phyloP scores from a whole-genome alignment of 2,113 vertebrate species.

The Salvator merianae region DNA sequence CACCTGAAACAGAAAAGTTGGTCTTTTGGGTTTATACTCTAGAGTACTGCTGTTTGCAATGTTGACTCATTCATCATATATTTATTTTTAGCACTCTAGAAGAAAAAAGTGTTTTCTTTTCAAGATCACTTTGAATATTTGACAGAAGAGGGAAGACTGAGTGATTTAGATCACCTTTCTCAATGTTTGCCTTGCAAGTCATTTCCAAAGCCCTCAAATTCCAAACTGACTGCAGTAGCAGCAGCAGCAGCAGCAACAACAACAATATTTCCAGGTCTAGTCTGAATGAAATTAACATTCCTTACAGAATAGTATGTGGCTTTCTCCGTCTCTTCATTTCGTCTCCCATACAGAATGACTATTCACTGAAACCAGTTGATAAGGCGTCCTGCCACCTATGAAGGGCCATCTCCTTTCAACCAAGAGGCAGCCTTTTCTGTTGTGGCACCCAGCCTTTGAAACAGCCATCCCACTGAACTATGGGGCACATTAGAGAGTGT shows the following conservation, averaged over 20 bases:
- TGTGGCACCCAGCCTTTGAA: too few species aligned
- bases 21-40: not conserved
- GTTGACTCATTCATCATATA: not conserved
- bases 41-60: not conserved
- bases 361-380: too few species aligned
- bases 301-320: not conserved
- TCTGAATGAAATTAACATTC: not conserved
- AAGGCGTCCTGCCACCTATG: too few species aligned
- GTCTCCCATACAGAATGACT: not conserved
- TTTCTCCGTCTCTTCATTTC: too few species aligned
- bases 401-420: too few species aligned
- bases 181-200: not conserved
- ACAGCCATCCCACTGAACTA: too few species aligned
- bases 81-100: not conserved
- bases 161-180: not conserved
- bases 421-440: too few species aligned
- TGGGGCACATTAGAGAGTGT: too few species aligned
- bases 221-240: too few species aligned
- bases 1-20: not conserved
- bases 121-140: slow-evolving; percentile 1
- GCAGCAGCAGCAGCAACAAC: too few species aligned
- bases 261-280: not conserved
- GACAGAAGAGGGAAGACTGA: not conserved
- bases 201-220: too few species aligned
- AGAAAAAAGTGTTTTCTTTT: slow-evolving; percentile 28